Percentiles rank a stretch among this genome's conserved stretches.
Conservation (phyloP, 2,888 invertebrate genomes). For the Phortica magna region DNA sequence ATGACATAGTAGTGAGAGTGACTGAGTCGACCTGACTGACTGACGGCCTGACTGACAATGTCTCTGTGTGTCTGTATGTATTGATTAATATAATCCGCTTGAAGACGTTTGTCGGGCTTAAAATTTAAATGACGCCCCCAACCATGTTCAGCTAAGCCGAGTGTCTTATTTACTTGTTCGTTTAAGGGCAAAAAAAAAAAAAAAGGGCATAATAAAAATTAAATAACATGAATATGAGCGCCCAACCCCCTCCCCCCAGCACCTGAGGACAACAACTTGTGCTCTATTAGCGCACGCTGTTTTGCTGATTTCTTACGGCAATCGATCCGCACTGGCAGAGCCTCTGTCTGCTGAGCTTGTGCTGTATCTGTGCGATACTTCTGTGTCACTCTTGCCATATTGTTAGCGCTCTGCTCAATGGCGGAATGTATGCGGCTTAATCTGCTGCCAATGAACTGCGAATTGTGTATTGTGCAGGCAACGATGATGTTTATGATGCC, state of each 20-base stretch:
- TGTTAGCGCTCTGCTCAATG: conserved; percentile 8
- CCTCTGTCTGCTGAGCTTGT: conserved; percentile 65
- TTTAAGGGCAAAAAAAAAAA: conserved; percentile 40
- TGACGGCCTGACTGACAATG: too few species aligned
- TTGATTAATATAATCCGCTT: conserved; percentile 76
- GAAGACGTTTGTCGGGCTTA: conserved; percentile 66
- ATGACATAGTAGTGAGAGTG: too few species aligned
- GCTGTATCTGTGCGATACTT: conserved; percentile 47
- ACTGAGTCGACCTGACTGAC: too few species aligned
- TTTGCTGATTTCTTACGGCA: background rate
- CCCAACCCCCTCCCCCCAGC: conserved; percentile 43
- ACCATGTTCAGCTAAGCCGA: background rate
- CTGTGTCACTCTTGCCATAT: background rate
- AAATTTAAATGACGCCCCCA: conserved; percentile 53
- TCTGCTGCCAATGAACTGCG: conserved; percentile 75
- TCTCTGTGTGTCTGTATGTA: conserved; percentile 43
- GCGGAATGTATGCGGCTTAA: conserved; percentile 57
- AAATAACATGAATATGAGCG: conserved; percentile 68
- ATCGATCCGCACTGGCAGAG: conserved; percentile 50
- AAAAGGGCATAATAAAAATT: conserved; percentile 53
- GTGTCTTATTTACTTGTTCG: background rate
- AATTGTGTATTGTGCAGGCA: conserved; percentile 47
- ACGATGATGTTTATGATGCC: conserved; percentile 32
- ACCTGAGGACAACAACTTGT: conserved; percentile 34
- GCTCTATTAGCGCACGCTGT: background rate